Evolutionary conservation across 2,113 vertebrate genomes (phyloP).

Genomic region (Otolemur garnettii): DNA sequence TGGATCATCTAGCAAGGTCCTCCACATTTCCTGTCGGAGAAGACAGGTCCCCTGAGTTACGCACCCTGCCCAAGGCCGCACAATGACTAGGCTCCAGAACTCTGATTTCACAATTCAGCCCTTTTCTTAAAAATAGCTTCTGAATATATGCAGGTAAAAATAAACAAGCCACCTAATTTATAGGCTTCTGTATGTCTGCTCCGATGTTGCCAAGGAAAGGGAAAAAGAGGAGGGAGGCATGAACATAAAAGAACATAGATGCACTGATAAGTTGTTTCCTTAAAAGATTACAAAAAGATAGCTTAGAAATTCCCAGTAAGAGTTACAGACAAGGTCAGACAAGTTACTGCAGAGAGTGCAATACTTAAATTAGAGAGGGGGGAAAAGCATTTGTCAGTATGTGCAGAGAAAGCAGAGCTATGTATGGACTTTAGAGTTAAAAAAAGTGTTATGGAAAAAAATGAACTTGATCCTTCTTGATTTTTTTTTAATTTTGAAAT

Average conservation of each 20-base stretch:
- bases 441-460: background rate
- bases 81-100: background rate
- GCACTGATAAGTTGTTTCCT: background rate
- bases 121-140: slow-evolving; percentile 22
- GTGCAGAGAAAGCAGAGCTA: background rate
- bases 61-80: background rate
- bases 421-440: background rate
- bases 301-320: background rate
- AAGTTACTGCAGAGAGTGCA: background rate
- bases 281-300: slow-evolving; percentile 45
- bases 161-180: background rate
- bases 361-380: background rate
- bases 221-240: background rate
- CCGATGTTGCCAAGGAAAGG: background rate
- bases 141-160: slow-evolving; percentile 26
- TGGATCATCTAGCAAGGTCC: background rate
- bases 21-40: background rate
- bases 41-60: background rate
- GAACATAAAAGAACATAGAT: background rate
- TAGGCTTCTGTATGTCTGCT: background rate
- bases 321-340: background rate
- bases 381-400: background rate
- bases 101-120: background rate
- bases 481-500: slow-evolving; percentile 50
- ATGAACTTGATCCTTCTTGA: slow-evolving; percentile 2